Conservation (phyloP, 2,797 vertebrate species). For the Leontopithecus rosalia region DNA sequence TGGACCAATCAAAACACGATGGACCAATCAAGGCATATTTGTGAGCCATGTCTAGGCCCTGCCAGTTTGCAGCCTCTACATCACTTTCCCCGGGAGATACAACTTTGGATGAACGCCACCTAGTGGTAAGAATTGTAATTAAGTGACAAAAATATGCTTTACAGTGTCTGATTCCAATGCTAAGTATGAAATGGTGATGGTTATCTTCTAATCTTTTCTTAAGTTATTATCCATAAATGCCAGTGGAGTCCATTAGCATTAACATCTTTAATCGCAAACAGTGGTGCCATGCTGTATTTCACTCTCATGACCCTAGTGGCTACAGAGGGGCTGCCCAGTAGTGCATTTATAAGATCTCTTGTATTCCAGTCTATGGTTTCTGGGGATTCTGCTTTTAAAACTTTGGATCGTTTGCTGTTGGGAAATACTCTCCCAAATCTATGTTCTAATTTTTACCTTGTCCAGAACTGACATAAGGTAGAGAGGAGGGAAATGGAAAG, state of each 20-base stretch:
- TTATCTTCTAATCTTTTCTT: neutral
- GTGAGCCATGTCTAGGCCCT: neutral
- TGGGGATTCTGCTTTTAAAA: neutral
- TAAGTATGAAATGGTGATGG: neutral
- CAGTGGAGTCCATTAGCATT: neutral
- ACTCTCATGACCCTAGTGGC: neutral
- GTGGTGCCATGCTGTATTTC: neutral
- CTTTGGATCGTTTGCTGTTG: neutral
- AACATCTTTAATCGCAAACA: neutral
- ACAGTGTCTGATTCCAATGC: neutral
- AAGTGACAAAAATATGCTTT: neutral
- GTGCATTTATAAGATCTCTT: neutral
- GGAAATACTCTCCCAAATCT: neutral
- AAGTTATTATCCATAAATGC: neutral
- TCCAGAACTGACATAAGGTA: neutral
- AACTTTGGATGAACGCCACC: constrained; percentile 39
- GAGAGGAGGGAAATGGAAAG: neutral
- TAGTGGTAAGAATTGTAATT: constrained; percentile 45
- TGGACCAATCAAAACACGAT: neutral
- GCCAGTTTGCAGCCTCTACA: neutral
- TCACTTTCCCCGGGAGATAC: neutral
- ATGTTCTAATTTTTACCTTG: neutral
- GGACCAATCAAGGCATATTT: neutral
- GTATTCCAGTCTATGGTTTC: neutral
- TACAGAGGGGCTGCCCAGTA: neutral